Conservation (phyloP, 2,113 vertebrate species). For the Colistium nudipinnis region DNA sequence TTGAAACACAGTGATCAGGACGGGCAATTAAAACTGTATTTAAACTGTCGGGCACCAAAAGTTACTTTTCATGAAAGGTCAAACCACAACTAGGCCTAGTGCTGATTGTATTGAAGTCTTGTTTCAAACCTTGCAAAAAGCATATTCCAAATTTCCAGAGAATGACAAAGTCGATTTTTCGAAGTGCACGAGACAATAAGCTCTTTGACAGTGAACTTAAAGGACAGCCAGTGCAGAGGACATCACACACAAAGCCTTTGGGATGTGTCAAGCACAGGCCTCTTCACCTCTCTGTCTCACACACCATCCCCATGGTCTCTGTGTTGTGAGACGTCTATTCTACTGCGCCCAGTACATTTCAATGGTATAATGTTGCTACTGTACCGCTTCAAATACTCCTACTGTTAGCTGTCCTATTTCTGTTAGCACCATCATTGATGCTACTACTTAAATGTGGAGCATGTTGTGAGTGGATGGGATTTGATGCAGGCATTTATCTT, state of each 20-base stretch:
- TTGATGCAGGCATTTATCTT: not conserved
- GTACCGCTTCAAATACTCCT: not conserved
- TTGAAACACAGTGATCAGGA: not conserved
- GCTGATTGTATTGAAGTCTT: not conserved
- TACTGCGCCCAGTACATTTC: not conserved
- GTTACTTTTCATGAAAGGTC: not conserved
- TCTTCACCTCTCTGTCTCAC: slow-evolving; percentile 16
- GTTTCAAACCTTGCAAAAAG: not conserved
- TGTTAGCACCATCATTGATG: not conserved
- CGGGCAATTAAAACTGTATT: not conserved
- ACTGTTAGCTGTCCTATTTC: not conserved
- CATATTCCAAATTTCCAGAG: slow-evolving; percentile 1
- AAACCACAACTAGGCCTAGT: too few species aligned
- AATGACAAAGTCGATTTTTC: slow-evolving; percentile 48
- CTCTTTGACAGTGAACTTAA: slow-evolving; percentile 44
- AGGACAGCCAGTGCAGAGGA: slow-evolving; percentile 29
- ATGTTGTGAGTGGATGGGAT: not conserved
- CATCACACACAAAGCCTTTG: slow-evolving; percentile 24
- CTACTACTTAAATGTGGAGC: not conserved
- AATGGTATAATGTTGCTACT: not conserved
- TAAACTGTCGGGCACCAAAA: not conserved
- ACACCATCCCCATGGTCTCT: not conserved
- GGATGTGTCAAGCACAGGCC: slow-evolving; percentile 11
- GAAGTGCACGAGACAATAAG: slow-evolving; percentile 41
- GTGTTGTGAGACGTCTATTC: not conserved